Percentiles rank a stretch among this genome's conserved stretches.
Conservation (phyloP, 2,113 vertebrate genomes). For the Aspidoscelis tigris region DNA sequence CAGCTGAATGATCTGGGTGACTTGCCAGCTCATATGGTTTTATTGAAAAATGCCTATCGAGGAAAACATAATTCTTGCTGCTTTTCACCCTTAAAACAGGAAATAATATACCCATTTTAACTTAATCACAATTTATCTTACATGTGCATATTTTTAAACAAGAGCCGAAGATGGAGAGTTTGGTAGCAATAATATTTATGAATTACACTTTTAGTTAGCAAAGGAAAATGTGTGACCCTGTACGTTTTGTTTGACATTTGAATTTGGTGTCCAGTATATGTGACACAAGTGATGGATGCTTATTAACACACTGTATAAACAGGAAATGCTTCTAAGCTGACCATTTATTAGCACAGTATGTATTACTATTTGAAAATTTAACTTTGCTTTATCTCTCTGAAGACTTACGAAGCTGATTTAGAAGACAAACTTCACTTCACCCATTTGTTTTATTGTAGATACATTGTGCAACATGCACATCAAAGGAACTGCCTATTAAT, state of each 20-base stretch:
- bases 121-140: constrained; percentile 88
- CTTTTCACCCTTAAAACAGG: constrained; percentile 85
- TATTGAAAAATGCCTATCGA: constrained; percentile 75
- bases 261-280: constrained; percentile 81
- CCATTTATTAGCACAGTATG: constrained; percentile 78
- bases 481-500: constrained; percentile 31
- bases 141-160: constrained; percentile 88
- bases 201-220: constrained; percentile 89
- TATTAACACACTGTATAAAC: constrained; percentile 84
- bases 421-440: not conserved
- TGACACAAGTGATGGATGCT: constrained; percentile 85
- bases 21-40: constrained; percentile 62
- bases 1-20: constrained; percentile 54
- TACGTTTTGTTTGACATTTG: constrained; percentile 88
- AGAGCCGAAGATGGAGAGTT: constrained; percentile 84
- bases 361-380: constrained; percentile 71
- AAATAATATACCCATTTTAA: constrained; percentile 87
- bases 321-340: constrained; percentile 87
- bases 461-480: not conserved
- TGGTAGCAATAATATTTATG: constrained; percentile 90
- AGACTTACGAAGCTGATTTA: constrained; percentile 34
- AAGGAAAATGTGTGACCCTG: constrained; percentile 88
- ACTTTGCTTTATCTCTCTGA: constrained; percentile 58
- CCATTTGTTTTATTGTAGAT: not conserved
- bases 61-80: constrained; percentile 83